Conservation (phyloP, 2,888 invertebrate genomes). For the Lordiphosa andalusiaca region DNA sequence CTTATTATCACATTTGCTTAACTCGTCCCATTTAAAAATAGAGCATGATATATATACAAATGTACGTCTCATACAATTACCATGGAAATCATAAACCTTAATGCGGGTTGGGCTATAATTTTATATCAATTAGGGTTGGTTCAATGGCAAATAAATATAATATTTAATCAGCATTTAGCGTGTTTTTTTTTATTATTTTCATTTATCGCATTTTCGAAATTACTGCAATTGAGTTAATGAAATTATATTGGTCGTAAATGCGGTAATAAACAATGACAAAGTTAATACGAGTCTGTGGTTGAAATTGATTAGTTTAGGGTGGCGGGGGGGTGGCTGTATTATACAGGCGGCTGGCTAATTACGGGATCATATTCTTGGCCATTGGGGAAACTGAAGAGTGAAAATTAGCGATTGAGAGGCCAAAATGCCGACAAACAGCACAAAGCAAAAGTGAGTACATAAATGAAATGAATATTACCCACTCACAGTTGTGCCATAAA, state of each 20-base stretch:
- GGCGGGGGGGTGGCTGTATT: too few species aligned
- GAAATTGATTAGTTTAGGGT: too few species aligned
- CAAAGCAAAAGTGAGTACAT: slow-evolving; percentile 55
- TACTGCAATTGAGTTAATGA: slow-evolving; percentile 42
- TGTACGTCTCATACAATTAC: too few species aligned
- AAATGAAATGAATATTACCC: slow-evolving; percentile 68
- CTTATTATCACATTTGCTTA: too few species aligned
- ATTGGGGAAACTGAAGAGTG: slow-evolving; percentile 41
- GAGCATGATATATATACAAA: too few species aligned
- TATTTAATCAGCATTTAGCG: slow-evolving; percentile 32
- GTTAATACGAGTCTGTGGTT: slow-evolving; percentile 12
- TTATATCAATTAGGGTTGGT: too few species aligned
- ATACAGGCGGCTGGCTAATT: too few species aligned
- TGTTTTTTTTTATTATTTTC: slow-evolving; percentile 17
- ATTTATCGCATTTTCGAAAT: slow-evolving; percentile 21
- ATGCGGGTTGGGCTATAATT: too few species aligned
- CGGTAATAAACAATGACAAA: slow-evolving; percentile 46
- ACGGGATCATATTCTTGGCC: too few species aligned
- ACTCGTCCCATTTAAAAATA: too few species aligned
- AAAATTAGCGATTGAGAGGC: slow-evolving; percentile 57
- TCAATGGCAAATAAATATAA: slow-evolving; percentile 12
- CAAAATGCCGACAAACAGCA: slow-evolving; percentile 17
- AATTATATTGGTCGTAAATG: slow-evolving; percentile 48
- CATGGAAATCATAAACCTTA: too few species aligned
- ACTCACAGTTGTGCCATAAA: slow-evolving; percentile 66